Base-by-base conservation (phyloP, 2,888 invertebrate genomes). In the Epirrhoe tristata region DNA sequence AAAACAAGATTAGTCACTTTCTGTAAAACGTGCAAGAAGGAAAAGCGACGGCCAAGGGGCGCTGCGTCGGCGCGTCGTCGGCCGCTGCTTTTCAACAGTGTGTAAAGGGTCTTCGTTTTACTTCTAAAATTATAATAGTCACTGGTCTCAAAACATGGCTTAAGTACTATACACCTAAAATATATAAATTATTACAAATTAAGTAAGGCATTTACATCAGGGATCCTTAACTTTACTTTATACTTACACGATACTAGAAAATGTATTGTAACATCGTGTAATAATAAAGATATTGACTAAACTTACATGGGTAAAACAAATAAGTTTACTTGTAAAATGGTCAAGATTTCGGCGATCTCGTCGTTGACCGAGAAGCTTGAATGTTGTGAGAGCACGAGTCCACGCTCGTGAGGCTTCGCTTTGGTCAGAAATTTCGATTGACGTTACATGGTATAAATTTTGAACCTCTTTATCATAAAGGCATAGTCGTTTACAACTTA, bases 111-210 rank as follows among this genome's bases (percentile, higher is more conserved):
- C 89, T 82, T 81, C 80, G 80, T 82, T 87, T 88, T 87, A 89
- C 82, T 88, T 87, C 91, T 91, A 87, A 93, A 90, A 93, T 90
- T 89, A 92, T 87, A 93, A 92, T 91, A 93, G 90, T 92, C 91
- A 93, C 92, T 92, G 93, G 93, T 93, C 93, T 93, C 89, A 89
- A 92, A 91, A 93, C 92, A 93, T 93, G 93, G 93, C 93, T 93
- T 93, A 93, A 92, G 93, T 93, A 93, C 93, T 93, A 93, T 93
- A 93, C 93, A 93, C 91, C 93, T 93, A 93, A 91, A 91, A 92
- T 93, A 93, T 90, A 93, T 93, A 93, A 93, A 93, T 93, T 93
- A 93, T 93, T 93, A 93, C 91, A 93, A 93, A 93, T 92, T 93
- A 93, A 92, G 91, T 92, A 93, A 93, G 93, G 93, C 93, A 93